Percentiles rank a stretch among this genome's conserved stretches.
These are phyloP conservation scores for Lathronympha strigana DNA, from an alignment of 2,888 invertebrate species.

Conservation along the genomic window DNA sequence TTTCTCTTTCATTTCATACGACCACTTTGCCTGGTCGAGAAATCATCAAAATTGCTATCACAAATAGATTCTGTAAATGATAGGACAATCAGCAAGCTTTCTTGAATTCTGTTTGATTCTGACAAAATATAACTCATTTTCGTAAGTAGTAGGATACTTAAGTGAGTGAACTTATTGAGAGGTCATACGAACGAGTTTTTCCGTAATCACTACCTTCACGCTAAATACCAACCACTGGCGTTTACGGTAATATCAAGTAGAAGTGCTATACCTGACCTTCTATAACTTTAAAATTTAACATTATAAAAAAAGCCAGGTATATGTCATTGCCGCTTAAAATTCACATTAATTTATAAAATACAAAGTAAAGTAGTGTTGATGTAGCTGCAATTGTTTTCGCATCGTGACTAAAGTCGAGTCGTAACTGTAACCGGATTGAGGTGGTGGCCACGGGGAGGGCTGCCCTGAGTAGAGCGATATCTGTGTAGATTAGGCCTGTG, in stretches of 20 bases:
- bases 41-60: slow-evolving; percentile 67
- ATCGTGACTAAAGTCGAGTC: background rate
- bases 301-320: background rate
- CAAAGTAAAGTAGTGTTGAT: background rate
- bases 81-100: background rate
- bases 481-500: slow-evolving; percentile 58
- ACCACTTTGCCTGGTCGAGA: slow-evolving; percentile 49
- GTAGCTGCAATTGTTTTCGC: background rate
- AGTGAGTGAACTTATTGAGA: slow-evolving; percentile 36
- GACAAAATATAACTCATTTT: slow-evolving; percentile 9
- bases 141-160: slow-evolving; percentile 17
- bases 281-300: slow-evolving; percentile 16
- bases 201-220: slow-evolving; percentile 50
- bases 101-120: background rate
- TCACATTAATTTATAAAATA: too few relatives aligned
- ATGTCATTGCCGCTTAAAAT: background rate
- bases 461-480: slow-evolving; percentile 45
- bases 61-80: slow-evolving; percentile 43
- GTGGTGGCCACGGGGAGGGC: background rate
- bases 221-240: slow-evolving; percentile 63
- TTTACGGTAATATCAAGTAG: slow-evolving; percentile 48
- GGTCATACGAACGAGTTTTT: slow-evolving; percentile 53
- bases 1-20: slow-evolving; percentile 72
- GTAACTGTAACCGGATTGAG: background rate
- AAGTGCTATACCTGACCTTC: slow-evolving; percentile 39